phyloP scores from a whole-genome alignment of 1,140 invertebrate species.

The Holotrichia oblita region DNA sequence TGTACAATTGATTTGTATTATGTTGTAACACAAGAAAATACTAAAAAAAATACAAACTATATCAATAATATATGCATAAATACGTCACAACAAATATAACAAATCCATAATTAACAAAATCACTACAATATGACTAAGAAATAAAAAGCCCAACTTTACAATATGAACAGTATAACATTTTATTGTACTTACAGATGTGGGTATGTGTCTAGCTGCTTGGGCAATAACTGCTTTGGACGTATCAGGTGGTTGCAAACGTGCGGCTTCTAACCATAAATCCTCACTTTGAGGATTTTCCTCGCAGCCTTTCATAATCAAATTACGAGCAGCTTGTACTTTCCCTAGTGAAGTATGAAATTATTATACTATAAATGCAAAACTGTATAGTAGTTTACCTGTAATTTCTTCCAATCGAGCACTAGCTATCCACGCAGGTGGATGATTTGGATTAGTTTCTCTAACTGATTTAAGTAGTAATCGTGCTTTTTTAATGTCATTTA shows the following conservation, averaged over 20 bases:
- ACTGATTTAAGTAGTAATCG: slow-evolving; percentile 96
- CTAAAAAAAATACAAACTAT: too few species aligned
- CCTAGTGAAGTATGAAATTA: slow-evolving; percentile 66
- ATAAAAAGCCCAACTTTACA: too few species aligned
- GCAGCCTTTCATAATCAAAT: slow-evolving; percentile 97
- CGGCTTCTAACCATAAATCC: slow-evolving; percentile 98
- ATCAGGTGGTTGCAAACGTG: slow-evolving; percentile 92
- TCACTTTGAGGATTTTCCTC: slow-evolving; percentile 97
- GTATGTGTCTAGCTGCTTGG: slow-evolving; percentile 85
- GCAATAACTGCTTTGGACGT: slow-evolving; percentile 94
- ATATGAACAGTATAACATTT: neutral
- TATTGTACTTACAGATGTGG: slow-evolving; percentile 73
- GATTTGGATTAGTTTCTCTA: slow-evolving; percentile 98
- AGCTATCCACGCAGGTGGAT: slow-evolving; percentile 99
- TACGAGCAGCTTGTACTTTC: slow-evolving; percentile 96
- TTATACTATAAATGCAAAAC: slow-evolving; percentile 62
- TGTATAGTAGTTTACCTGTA: slow-evolving; percentile 76
- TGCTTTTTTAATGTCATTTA: slow-evolving; percentile 99
- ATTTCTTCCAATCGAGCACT: slow-evolving; percentile 99
- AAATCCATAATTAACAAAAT: too few species aligned
- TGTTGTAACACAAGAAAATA: too few species aligned
- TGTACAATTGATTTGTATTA: too few species aligned
- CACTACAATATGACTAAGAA: too few species aligned
- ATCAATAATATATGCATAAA: too few species aligned
- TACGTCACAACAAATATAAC: too few species aligned